These are phyloP conservation scores for Pocota personata DNA, from an alignment of 2,888 invertebrate genomes.

Conservation along the genomic window DNA sequence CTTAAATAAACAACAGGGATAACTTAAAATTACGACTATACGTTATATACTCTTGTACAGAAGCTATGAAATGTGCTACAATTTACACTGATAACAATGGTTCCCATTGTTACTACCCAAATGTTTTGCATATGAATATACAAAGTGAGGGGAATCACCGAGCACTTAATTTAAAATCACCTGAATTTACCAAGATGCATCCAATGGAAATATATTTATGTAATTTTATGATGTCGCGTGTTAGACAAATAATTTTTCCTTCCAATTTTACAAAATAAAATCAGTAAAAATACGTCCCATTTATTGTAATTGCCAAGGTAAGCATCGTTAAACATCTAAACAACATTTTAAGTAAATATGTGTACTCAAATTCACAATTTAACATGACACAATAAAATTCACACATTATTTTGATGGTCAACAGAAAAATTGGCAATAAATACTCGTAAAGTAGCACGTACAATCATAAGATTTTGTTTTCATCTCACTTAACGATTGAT, in stretches of 20 bases:
- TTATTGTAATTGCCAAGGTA: conserved; percentile 16
- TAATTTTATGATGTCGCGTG: neutral
- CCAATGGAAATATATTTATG: neutral
- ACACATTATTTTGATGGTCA: conserved; percentile 20
- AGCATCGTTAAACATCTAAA: conserved; percentile 12
- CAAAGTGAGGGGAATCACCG: neutral
- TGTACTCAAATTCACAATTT: conserved; percentile 6
- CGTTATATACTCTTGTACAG: neutral
- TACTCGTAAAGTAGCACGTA: neutral
- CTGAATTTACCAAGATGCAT: neutral
- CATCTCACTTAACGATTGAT: neutral
- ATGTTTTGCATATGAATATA: neutral
- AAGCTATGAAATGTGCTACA: neutral
- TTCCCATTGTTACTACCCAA: neutral
- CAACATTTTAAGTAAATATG: conserved; percentile 1
- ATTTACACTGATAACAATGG: conserved; percentile 3
- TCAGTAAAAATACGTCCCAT: neutral
- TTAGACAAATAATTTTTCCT: neutral
- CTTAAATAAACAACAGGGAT: neutral
- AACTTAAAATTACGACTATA: neutral
- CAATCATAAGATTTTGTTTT: neutral
- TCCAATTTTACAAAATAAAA: neutral
- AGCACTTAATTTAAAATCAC: neutral
- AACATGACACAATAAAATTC: conserved; percentile 21
- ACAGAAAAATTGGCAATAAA: neutral